A percentile compares a stretch with the other conserved stretches of the same genome.
These are phyloP conservation scores for Chirona hameri DNA, from an alignment of 2,888 invertebrate species.

Conservation along the genomic window DNA sequence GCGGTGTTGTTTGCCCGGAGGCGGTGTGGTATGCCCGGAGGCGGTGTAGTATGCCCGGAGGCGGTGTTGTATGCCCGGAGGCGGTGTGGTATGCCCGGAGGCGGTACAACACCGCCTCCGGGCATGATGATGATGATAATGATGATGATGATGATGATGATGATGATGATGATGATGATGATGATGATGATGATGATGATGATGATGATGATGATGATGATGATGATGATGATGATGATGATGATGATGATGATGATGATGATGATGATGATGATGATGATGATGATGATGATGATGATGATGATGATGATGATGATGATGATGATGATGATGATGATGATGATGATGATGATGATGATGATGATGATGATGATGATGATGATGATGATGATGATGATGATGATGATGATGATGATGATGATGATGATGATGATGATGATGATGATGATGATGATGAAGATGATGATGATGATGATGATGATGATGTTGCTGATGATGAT, in stretches of 20 bases:
- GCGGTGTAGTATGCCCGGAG: no score
- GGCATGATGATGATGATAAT: slow-evolving; percentile 22
- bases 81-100: no score
- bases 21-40: no score
- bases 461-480: slow-evolving; percentile 22
- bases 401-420: slow-evolving; percentile 22
- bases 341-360: slow-evolving; percentile 22
- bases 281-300: slow-evolving; percentile 22
- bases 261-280: slow-evolving; percentile 22
- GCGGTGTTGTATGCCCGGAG: no score
- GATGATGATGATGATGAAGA: slow-evolving; percentile 11
- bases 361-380: slow-evolving; percentile 22
- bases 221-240: slow-evolving; percentile 22
- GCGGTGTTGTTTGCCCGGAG: no score
- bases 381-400: slow-evolving; percentile 22
- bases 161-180: slow-evolving; percentile 22
- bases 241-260: slow-evolving; percentile 22
- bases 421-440: slow-evolving; percentile 22
- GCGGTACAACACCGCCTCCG: no score
- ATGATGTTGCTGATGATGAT: no score
- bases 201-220: slow-evolving; percentile 22
- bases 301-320: slow-evolving; percentile 22
- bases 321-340: slow-evolving; percentile 22
- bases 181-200: slow-evolving; percentile 22
- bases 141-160: slow-evolving; percentile 22